phyloP scores from a whole-genome alignment of 2,888 invertebrate species.

The Pollenia angustigena region DNA sequence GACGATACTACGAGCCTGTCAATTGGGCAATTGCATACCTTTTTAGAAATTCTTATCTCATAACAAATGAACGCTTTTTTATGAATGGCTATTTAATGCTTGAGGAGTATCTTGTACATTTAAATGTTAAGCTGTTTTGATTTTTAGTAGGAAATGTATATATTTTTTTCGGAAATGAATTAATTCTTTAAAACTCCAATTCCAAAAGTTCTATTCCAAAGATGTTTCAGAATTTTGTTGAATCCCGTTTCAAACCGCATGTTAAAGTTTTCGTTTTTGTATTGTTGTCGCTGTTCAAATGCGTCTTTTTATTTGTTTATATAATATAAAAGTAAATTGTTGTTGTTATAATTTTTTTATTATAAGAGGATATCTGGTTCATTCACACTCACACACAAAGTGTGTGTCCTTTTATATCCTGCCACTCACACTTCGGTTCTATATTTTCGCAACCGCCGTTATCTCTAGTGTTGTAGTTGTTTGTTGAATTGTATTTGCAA shows the following conservation, averaged over 20 bases:
- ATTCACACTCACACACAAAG: not conserved
- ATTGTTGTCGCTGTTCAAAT: constrained; percentile 11
- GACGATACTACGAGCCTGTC: no score
- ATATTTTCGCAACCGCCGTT: constrained; percentile 8
- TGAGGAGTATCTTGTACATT: no score
- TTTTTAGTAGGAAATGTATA: not conserved
- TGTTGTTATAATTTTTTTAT: constrained; percentile 36
- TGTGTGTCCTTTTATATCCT: constrained; percentile 52
- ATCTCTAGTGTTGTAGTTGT: constrained; percentile 26
- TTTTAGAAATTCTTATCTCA: no score
- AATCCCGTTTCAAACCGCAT: constrained; percentile 26
- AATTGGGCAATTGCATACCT: no score
- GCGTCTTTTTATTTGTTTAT: constrained; percentile 39
- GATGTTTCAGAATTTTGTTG: constrained; percentile 45
- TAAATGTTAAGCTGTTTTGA: no score
- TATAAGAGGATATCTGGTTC: constrained; percentile 59
- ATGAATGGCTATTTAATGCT: no score
- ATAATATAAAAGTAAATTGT: not conserved
- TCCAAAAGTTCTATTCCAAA: constrained; percentile 10
- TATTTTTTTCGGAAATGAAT: not conserved
- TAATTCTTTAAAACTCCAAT: constrained; percentile 13
- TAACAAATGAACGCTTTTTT: no score
- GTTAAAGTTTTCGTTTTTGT: constrained; percentile 13
- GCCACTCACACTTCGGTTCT: constrained; percentile 47
- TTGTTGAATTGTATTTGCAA: constrained; percentile 47